Conservation (phyloP, 1,140 invertebrate genomes). For the Acromyrmex echinatior region DNA sequence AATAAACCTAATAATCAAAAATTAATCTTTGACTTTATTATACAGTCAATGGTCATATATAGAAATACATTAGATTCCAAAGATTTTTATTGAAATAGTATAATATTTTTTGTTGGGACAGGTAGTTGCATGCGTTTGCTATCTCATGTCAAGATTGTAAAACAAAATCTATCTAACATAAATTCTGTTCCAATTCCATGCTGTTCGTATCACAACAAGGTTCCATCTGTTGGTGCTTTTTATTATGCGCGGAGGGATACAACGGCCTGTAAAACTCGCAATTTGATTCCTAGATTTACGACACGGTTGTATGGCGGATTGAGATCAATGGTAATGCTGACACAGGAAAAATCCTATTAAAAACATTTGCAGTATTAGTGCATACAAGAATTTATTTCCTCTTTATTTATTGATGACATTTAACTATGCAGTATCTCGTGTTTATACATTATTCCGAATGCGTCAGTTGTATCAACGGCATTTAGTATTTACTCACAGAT, state of each 20-base stretch:
- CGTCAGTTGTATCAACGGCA: neutral
- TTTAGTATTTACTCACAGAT: neutral
- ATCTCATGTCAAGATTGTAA: slow-evolving; percentile 33
- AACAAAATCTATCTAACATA: slow-evolving; percentile 43
- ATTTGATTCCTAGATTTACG: slow-evolving; percentile 56
- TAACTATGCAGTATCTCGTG: neutral
- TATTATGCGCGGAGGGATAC: slow-evolving; percentile 45
- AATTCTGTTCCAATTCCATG: slow-evolving; percentile 46
- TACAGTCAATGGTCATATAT: neutral
- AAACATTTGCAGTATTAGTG: neutral
- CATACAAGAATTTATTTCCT: neutral
- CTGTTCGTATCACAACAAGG: slow-evolving; percentile 10
- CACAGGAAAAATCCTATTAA: slow-evolving; percentile 19
- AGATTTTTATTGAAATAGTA: neutral
- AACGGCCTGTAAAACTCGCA: slow-evolving; percentile 45
- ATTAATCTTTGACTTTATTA: neutral
- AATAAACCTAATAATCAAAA: neutral
- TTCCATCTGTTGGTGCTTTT: slow-evolving; percentile 42
- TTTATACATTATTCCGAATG: neutral
- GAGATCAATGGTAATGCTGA: slow-evolving; percentile 5
- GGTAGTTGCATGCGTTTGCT: slow-evolving; percentile 4
- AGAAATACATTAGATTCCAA: neutral
- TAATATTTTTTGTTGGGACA: neutral
- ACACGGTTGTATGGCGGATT: neutral
- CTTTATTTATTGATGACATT: neutral